A percentile compares a stretch with the other conserved stretches of the same genome.
These are phyloP conservation scores for Aphidius gifuensis DNA, from an alignment of 1,140 invertebrate species.

Conservation along the genomic window DNA sequence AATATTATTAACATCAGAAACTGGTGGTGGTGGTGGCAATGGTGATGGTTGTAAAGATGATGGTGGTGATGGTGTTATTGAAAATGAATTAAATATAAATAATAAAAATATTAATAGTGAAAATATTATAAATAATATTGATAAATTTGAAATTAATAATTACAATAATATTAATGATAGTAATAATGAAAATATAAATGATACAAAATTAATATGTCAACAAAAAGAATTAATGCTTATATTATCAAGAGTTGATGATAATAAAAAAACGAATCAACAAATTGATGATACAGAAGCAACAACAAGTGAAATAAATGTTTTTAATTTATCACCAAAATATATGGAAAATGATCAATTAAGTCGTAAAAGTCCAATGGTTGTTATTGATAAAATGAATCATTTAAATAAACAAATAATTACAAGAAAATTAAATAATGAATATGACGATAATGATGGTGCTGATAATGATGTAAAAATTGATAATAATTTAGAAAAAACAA, in stretches of 20 bases:
- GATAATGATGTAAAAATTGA: not conserved
- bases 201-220: conserved; percentile 2
- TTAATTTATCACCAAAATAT: conserved; percentile 24
- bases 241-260: conserved; percentile 28
- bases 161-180: not conserved
- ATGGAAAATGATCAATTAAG: conserved; percentile 26
- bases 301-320: not conserved
- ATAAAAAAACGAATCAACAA: not conserved
- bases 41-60: conserved; percentile 25
- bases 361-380: conserved; percentile 22
- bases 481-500: conserved; percentile 9
- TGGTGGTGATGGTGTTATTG: conserved; percentile 15
- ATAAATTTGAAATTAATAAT: conserved; percentile 1
- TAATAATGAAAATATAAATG: not conserved
- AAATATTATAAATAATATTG: not conserved
- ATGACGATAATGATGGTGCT: conserved; percentile 13
- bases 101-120: conserved; percentile 6
- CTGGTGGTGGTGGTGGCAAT: conserved; percentile 26
- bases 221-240: conserved; percentile 27
- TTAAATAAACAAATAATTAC: conserved; percentile 5
- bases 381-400: conserved; percentile 31
- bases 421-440: conserved; percentile 23
- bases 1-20: conserved; percentile 45
- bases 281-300: not conserved
- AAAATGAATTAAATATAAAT: conserved; percentile 13